A percentile compares a stretch with the other conserved stretches of the same genome.
Conservation (phyloP, 2,113 vertebrate species). For the Neodon shergylaensis region DNA sequence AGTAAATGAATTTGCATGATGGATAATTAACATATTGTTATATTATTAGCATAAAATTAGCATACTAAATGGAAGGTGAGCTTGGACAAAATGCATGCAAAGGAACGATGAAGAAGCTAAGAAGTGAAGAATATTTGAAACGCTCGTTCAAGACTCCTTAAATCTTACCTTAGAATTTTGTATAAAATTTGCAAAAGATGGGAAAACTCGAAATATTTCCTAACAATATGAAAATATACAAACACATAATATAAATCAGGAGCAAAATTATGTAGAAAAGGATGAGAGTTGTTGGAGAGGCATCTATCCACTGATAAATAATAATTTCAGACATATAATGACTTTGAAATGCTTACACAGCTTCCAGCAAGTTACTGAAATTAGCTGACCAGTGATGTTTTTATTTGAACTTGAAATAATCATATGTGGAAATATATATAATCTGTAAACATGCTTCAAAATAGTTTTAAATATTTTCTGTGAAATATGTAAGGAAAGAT, state of each 20-base stretch:
- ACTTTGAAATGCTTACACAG: background rate
- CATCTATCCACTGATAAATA: background rate
- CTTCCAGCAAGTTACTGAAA: background rate
- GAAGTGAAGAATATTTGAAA: slow-evolving; percentile 22
- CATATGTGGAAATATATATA: background rate
- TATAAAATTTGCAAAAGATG: slow-evolving; percentile 92
- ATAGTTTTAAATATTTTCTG: slow-evolving; percentile 3
- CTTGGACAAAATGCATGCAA: background rate
- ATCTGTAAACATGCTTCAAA: slow-evolving; percentile 8
- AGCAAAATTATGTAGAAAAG: slow-evolving; percentile 66
- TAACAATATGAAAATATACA: slow-evolving; percentile 85
- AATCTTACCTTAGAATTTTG: slow-evolving; percentile 92
- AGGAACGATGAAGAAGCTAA: slow-evolving; percentile 48
- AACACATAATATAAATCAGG: slow-evolving; percentile 69
- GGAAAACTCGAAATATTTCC: slow-evolving; percentile 90
- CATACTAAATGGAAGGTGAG: background rate
- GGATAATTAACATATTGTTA: slow-evolving; percentile 10
- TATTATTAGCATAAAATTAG: slow-evolving; percentile 57
- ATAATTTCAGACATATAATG: background rate
- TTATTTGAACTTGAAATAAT: slow-evolving; percentile 43
- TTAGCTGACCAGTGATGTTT: background rate
- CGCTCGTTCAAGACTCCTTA: slow-evolving; percentile 73
- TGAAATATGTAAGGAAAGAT: background rate
- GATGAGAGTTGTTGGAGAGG: slow-evolving; percentile 52
- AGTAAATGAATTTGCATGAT: background rate